Conservation (phyloP, 2,113 vertebrate species). For the Geococcyx californianus region DNA sequence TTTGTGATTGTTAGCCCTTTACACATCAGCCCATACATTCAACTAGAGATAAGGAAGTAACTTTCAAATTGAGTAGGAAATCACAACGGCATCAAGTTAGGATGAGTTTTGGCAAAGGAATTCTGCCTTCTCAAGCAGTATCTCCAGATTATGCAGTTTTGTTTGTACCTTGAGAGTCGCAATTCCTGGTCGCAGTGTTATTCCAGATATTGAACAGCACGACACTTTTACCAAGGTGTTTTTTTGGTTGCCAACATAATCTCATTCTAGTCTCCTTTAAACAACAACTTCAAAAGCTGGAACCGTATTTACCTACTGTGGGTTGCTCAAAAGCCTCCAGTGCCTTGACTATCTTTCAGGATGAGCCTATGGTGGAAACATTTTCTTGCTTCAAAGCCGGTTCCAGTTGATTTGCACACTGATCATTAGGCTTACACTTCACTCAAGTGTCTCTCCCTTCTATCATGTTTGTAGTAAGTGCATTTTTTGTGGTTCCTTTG, state of each 20-base stretch:
- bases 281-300: background rate
- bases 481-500: background rate
- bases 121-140: background rate
- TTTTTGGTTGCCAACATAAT: background rate
- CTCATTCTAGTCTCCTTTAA: background rate
- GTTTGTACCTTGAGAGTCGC: background rate
- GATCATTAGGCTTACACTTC: background rate
- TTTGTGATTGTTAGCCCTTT: background rate
- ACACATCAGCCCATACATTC: conserved; percentile 17
- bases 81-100: background rate
- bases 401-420: background rate
- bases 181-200: background rate
- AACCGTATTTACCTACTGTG: background rate
- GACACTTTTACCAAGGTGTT: background rate
- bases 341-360: background rate
- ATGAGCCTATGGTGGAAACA: background rate
- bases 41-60: background rate
- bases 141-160: background rate
- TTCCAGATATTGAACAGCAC: background rate
- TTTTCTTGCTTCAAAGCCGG: background rate
- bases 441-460: background rate
- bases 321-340: background rate
- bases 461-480: background rate
- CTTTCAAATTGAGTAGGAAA: conserved; percentile 10
- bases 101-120: background rate